Percentiles rank a stretch among this genome's conserved stretches.
These are phyloP conservation scores for Trididemnum clinides DNA, from an alignment of 23 tunicate species.

Conservation along the genomic window DNA sequence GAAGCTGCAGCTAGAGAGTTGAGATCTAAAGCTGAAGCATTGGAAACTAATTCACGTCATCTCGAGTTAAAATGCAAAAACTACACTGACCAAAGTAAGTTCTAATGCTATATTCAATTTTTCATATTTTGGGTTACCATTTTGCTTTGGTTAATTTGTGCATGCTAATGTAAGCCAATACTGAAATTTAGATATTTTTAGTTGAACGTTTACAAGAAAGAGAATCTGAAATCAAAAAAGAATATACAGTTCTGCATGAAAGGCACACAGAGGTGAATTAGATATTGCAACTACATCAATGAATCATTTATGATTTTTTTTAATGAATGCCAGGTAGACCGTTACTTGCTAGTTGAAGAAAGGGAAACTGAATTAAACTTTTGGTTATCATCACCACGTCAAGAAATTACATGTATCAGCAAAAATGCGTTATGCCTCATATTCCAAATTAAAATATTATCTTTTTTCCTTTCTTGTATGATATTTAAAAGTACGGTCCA, in stretches of 20 bases:
- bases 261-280: constrained; percentile 80
- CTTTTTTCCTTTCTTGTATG: too few relatives aligned
- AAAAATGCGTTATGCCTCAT: too few relatives aligned
- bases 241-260: constrained; percentile 64
- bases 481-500: too few relatives aligned
- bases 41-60: constrained; percentile 62
- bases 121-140: not conserved
- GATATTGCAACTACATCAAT: too few relatives aligned
- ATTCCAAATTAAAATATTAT: too few relatives aligned
- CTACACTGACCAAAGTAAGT: constrained; percentile 78
- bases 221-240: constrained; percentile 68
- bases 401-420: too few relatives aligned
- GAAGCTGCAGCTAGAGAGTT: constrained; percentile 68
- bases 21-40: constrained; percentile 45
- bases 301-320: too few relatives aligned
- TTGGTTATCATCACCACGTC: too few relatives aligned
- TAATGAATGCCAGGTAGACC: too few relatives aligned
- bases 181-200: not conserved
- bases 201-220: constrained; percentile 89
- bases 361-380: too few relatives aligned
- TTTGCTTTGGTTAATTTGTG: not conserved
- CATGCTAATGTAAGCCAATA: not conserved
- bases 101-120: not conserved
- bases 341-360: too few relatives aligned
- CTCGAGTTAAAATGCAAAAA: constrained; percentile 83